Evolutionary conservation across 2,888 invertebrate genomes (phyloP).

Genomic region (Pseudeuparius sepicola): DNA sequence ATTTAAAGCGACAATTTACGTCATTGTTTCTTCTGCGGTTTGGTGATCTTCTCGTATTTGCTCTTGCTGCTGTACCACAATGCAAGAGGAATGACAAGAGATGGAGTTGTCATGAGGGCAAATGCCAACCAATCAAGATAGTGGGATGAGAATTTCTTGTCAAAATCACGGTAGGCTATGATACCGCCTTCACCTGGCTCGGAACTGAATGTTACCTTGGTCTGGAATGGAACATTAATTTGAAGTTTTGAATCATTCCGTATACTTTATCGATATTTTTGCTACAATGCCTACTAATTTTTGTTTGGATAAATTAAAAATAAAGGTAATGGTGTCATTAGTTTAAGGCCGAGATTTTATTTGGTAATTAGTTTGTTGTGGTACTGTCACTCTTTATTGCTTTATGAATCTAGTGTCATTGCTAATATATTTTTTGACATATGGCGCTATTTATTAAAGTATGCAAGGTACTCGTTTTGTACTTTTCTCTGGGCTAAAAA

Average conservation of each 20-base stretch:
- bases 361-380: too few species aligned
- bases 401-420: too few species aligned
- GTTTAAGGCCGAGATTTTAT: too few species aligned
- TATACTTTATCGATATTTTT: background rate
- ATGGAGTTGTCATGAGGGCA: conserved; percentile 92
- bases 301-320: too few species aligned
- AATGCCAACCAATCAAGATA: conserved; percentile 96
- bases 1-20: too few species aligned
- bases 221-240: conserved; percentile 40
- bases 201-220: conserved; percentile 64
- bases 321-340: too few species aligned
- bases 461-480: too few species aligned
- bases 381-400: too few species aligned
- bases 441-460: too few species aligned
- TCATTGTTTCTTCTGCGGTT: conserved; percentile 54
- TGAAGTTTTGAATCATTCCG: background rate
- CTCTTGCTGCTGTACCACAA: conserved; percentile 92
- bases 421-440: too few species aligned
- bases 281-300: background rate
- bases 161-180: conserved; percentile 84
- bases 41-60: conserved; percentile 79
- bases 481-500: too few species aligned
- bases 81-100: conserved; percentile 85
- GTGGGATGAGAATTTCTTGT: conserved; percentile 94
- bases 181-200: conserved; percentile 95